Conservation (phyloP, 1,140 invertebrate genomes). For the Papilio dardanus region DNA sequence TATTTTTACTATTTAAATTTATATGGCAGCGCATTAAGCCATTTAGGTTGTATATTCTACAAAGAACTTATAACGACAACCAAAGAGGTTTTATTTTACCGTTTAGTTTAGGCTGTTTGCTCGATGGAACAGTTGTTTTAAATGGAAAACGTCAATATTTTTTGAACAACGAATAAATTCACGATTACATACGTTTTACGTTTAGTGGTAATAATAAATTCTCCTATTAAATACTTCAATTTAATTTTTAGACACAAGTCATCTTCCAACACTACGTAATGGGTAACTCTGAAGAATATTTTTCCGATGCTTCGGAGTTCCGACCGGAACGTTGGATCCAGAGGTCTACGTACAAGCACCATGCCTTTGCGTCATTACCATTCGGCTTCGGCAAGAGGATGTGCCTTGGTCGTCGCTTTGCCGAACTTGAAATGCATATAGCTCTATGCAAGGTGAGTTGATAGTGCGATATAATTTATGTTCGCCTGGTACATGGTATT, state of each 20-base stretch:
- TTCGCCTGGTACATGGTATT: not conserved
- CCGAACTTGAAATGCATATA: slow-evolving; percentile 88
- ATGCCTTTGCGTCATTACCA: slow-evolving; percentile 87
- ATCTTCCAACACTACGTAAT: slow-evolving; percentile 92
- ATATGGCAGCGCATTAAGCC: too few relatives aligned
- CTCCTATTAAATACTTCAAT: not conserved
- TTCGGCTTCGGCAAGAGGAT: slow-evolving; percentile 90
- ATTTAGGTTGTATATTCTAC: too few relatives aligned
- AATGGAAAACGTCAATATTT: too few relatives aligned
- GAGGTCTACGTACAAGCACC: slow-evolving; percentile 59
- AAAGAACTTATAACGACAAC: too few relatives aligned
- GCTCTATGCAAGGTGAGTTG: slow-evolving; percentile 85
- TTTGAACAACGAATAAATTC: too few relatives aligned
- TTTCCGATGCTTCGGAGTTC: slow-evolving; percentile 86
- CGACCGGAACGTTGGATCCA: slow-evolving; percentile 90
- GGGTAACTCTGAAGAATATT: slow-evolving; percentile 89
- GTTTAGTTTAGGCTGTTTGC: not conserved
- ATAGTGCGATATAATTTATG: slow-evolving; percentile 12
- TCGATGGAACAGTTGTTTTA: too few relatives aligned
- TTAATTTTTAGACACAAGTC: slow-evolving; percentile 87
- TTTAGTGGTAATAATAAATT: not conserved
- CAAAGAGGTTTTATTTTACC: not conserved
- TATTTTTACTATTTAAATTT: too few relatives aligned
- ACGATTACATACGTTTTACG: too few relatives aligned
- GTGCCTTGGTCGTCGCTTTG: slow-evolving; percentile 89